Evolutionary conservation across 2,888 invertebrate genomes (phyloP), one percentile per base, ranked within the genome.

Genomic region (Fragum whitleyi): DNA sequence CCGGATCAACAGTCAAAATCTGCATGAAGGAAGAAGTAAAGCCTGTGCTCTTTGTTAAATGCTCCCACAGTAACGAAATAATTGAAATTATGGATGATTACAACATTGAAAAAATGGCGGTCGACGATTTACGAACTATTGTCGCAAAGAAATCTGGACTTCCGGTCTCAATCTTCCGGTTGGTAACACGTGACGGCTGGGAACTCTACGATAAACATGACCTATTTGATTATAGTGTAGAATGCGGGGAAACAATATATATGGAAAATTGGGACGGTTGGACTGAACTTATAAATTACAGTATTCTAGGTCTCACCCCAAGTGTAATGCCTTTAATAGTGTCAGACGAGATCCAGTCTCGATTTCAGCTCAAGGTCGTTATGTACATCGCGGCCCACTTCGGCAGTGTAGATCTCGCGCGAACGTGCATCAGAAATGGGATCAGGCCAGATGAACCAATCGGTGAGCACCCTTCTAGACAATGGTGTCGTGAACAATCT

Each of bases 211-310:
- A 94, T 74, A 84, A 86, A 9, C 90, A 93, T 74, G 77, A 81
- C 6, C 83, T 94, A 55, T 92, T 92, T 61, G 90, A 90, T 65
- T 94, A 94, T 80, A 87, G 84, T 14, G 87, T 93, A 23, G 88
- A 90, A 57, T 85, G 87, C 11, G 92, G 91, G 2, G 85, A 91
- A 70, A 92, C 89, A 14, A 80, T 94, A 1, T 72, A 85, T 7
- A 82, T 93, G 79, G 92, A 93, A 76, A 92, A 90, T 36, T 93
- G 94, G 93, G 92, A 93, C 77, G 94, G 93, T 9, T 94, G 93
- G 93, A 91, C 90, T 59, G 93, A 93, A 61, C 89, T 94, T 61
- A 88, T 94, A 6, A 92, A 91, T 72, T 87, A 91, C 53, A 88
- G 92, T 57, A 89, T 91, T 39, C 86, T 91, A 81, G 94, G 94